phyloP scores from a whole-genome alignment of 64 coral and sea anemone genomes.

The Pachyseris speciosa region DNA sequence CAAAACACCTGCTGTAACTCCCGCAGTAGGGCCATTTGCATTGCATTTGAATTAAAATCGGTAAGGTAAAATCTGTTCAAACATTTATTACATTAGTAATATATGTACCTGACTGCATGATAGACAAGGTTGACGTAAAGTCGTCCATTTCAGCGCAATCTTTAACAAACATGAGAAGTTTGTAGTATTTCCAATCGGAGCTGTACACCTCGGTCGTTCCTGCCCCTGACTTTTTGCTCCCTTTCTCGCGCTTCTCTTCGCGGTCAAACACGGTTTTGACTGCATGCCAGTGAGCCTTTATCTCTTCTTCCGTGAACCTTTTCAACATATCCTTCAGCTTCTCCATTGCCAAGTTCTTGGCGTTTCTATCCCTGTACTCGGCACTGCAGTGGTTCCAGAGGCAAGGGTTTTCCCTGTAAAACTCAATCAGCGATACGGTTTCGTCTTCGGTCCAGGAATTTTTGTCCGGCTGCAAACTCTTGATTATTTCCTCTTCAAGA shows the following conservation, averaged over 20 bases:
- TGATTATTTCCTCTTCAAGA: slow-evolving; percentile 30
- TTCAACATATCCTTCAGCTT: background rate
- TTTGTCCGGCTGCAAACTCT: background rate
- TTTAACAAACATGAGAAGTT: slow-evolving; percentile 37
- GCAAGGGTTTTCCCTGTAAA: slow-evolving; percentile 26
- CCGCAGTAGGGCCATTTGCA: too few species aligned
- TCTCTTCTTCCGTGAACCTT: background rate
- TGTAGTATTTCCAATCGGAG: slow-evolving; percentile 49
- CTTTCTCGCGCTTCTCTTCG: slow-evolving; percentile 46
- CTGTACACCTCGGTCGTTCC: slow-evolving; percentile 27
- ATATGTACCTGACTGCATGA: too few species aligned
- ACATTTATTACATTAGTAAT: too few species aligned
- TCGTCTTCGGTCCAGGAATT: slow-evolving; percentile 21
- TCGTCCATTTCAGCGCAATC: slow-evolving; percentile 37
- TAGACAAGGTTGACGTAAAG: background rate
- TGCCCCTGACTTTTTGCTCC: slow-evolving; percentile 31
- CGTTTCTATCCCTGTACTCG: slow-evolving; percentile 2
- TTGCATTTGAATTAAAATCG: too few species aligned
- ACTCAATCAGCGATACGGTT: slow-evolving; percentile 22
- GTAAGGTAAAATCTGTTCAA: too few species aligned
- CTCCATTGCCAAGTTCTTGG: background rate
- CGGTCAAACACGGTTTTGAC: slow-evolving; percentile 44
- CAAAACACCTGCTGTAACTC: too few species aligned
- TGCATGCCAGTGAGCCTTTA: slow-evolving; percentile 24
- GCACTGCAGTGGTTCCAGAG: slow-evolving; percentile 5